These are phyloP conservation scores for Solenopsis fugax DNA, from an alignment of 1,140 invertebrate species.

Conservation along the genomic window DNA sequence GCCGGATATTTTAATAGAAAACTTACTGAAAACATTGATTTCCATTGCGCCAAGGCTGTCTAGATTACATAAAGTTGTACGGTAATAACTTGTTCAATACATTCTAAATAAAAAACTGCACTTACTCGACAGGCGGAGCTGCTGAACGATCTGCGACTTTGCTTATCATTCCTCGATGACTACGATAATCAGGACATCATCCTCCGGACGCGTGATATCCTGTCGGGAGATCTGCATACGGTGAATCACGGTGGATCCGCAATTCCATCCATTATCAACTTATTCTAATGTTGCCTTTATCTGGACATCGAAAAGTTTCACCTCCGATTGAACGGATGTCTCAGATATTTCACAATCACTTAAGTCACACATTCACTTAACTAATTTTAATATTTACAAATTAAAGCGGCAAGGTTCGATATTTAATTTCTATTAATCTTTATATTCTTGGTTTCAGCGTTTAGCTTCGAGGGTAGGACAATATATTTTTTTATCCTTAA, in stretches of 20 bases:
- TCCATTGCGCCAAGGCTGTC: not conserved
- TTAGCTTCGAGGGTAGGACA: not conserved
- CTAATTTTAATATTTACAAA: slow-evolving; percentile 8
- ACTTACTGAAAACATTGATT: not conserved
- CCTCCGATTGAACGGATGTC: not conserved
- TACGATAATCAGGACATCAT: not conserved
- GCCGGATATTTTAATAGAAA: not conserved
- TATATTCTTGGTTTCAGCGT: not conserved
- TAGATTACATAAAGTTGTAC: not conserved
- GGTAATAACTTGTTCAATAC: not conserved
- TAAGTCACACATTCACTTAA: not conserved
- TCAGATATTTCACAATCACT: not conserved
- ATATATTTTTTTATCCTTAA: not conserved
- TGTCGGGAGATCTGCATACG: not conserved
- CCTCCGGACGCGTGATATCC: not conserved
- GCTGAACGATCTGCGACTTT: not conserved
- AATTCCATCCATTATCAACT: not conserved
- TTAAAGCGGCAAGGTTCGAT: not conserved
- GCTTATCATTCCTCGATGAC: slow-evolving; percentile 4
- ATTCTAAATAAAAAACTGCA: not conserved
- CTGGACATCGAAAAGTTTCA: not conserved
- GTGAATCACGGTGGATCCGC: no score
- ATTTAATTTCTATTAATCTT: not conserved
- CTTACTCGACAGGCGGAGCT: not conserved
- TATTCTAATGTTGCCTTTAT: not conserved